Percentiles rank a stretch among this genome's conserved stretches.
These are phyloP conservation scores for Drosophila pectinifera DNA, from an alignment of 1,140 invertebrate species.

Conservation along the genomic window DNA sequence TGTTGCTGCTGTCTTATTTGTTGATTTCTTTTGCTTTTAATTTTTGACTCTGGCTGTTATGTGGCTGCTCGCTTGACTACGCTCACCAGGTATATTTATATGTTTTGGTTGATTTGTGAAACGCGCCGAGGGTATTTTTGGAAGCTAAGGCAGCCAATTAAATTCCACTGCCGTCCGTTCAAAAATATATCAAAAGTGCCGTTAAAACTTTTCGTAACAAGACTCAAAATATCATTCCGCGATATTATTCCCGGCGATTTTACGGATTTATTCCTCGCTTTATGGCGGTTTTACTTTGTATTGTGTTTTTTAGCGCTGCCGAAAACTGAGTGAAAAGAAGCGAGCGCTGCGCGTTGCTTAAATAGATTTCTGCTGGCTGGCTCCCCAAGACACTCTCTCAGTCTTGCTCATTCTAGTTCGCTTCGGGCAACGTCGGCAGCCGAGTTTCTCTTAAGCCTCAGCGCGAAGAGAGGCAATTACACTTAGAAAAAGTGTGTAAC, in stretches of 20 bases:
- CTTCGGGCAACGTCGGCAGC: neutral
- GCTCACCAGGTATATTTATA: slow-evolving; percentile 9
- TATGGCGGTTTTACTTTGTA: neutral
- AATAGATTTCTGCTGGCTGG: slow-evolving; percentile 14
- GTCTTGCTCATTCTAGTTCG: neutral
- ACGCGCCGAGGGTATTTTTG: slow-evolving; percentile 9
- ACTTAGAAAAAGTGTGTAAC: neutral
- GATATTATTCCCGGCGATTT: slow-evolving; percentile 35
- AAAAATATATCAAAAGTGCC: slow-evolving; percentile 19
- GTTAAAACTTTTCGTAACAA: slow-evolving; percentile 2
- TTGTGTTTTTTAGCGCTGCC: slow-evolving; percentile 19
- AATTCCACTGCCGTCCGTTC: slow-evolving; percentile 12
- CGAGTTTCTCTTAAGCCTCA: neutral
- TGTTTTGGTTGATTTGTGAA: slow-evolving; percentile 20
- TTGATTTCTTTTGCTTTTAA: slow-evolving; percentile 14
- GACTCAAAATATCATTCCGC: slow-evolving; percentile 13
- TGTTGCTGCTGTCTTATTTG: slow-evolving; percentile 31
- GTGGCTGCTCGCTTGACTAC: slow-evolving; percentile 5
- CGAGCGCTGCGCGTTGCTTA: slow-evolving; percentile 18
- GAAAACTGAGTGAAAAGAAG: slow-evolving; percentile 17
- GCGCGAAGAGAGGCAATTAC: neutral
- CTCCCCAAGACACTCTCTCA: slow-evolving; percentile 6
- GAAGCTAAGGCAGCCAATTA: slow-evolving; percentile 12
- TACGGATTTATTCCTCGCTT: slow-evolving; percentile 11
- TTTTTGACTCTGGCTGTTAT: slow-evolving; percentile 3